These are phyloP conservation scores for Notolabrus celidotus DNA, from an alignment of 2,797 vertebrate genomes.

Conservation along the genomic window DNA sequence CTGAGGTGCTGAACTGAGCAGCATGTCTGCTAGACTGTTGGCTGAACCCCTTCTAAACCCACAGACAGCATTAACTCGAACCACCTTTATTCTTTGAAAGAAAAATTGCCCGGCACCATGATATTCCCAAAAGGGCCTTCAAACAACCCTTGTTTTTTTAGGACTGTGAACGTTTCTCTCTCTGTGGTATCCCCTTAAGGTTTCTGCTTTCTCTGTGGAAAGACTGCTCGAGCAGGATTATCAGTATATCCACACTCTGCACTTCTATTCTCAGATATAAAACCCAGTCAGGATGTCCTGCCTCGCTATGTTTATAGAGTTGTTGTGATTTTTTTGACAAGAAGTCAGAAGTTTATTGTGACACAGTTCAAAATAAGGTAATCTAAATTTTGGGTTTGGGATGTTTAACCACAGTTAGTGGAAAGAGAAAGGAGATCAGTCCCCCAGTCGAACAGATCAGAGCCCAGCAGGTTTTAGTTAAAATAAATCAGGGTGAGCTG, in stretches of 20 bases:
- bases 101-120: constrained; percentile 85
- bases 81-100: constrained; percentile 84
- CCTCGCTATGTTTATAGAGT: constrained; percentile 57
- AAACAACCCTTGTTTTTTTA: constrained; percentile 84
- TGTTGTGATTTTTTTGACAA: constrained; percentile 42
- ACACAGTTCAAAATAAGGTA: constrained; percentile 52
- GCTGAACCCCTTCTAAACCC: constrained; percentile 79
- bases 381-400: constrained; percentile 32
- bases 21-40: constrained; percentile 79
- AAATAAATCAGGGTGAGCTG: constrained; percentile 70
- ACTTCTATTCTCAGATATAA: constrained; percentile 74
- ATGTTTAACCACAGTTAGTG: constrained; percentile 24
- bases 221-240: constrained; percentile 72
- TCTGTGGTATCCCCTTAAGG: constrained; percentile 83
- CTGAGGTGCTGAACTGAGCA: constrained; percentile 79
- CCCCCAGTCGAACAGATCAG: constrained; percentile 42
- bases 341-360: constrained; percentile 66
- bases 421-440: constrained; percentile 34
- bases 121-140: constrained; percentile 86
- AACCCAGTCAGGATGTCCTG: constrained; percentile 68
- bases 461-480: constrained; percentile 68
- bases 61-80: constrained; percentile 84
- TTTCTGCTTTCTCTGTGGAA: constrained; percentile 80
- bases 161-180: constrained; percentile 82
- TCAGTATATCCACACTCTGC: constrained; percentile 75